Conservation (phyloP, 1,140 invertebrate genomes). For the Macrotrachela quadricornifera region DNA sequence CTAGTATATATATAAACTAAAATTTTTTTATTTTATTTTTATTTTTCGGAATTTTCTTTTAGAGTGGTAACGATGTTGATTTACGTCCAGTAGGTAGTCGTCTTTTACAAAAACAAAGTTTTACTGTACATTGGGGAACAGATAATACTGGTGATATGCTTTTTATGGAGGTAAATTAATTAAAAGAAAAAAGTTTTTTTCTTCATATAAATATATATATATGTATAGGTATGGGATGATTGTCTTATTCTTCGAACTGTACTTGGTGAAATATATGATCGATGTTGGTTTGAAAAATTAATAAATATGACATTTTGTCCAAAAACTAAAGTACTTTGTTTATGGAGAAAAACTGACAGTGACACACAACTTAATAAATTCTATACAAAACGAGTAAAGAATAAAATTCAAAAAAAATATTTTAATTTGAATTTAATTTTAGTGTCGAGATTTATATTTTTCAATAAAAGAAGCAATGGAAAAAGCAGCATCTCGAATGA, state of each 20-base stretch:
- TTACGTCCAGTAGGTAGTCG: conserved; percentile 61
- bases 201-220: background rate
- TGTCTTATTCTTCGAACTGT: conserved; percentile 80
- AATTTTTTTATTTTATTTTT: too few relatives aligned
- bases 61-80: conserved; percentile 76
- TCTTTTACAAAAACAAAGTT: conserved; percentile 80
- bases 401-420: background rate
- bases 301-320: conserved; percentile 99
- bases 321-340: conserved; percentile 77
- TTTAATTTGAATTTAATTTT: conserved; percentile 15
- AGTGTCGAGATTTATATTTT: conserved; percentile 95
- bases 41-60: conserved; percentile 40
- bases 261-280: conserved; percentile 76
- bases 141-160: conserved; percentile 68
- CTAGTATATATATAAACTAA: too few relatives aligned
- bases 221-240: conserved; percentile 59
- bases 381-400: conserved; percentile 70
- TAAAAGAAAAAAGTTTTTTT: background rate
- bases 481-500: conserved; percentile 59
- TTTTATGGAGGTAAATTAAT: conserved; percentile 68
- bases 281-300: conserved; percentile 92
- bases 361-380: conserved; percentile 76
- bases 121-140: conserved; percentile 79
- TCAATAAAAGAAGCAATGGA: conserved; percentile 98
- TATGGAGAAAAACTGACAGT: conserved; percentile 46